Conservation (phyloP, 2,113 vertebrate species). For the human region GRCh38 chr1:214734001-214734500, state of each 20-base stretch:
- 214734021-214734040: background rate
- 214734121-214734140: background rate
- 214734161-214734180: background rate
- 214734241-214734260: background rate
- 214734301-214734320: too few relatives aligned
- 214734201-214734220: background rate
- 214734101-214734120: background rate
- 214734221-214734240: background rate
- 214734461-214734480: too few relatives aligned
- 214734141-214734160: background rate
- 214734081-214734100: background rate
- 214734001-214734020: background rate
- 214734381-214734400: too few relatives aligned
- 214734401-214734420: too few relatives aligned
- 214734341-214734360: too few relatives aligned
- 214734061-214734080: background rate
- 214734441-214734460: too few relatives aligned
- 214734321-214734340: too few relatives aligned
- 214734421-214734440: too few relatives aligned
- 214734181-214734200: background rate
- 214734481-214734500: too few relatives aligned
- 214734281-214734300: background rate
- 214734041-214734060: background rate
- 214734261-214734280: background rate
- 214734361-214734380: too few relatives aligned